Percentiles rank a stretch among this genome's conserved stretches.
Conservation (phyloP, 2,113 vertebrate species). For the Phalacrocorax brasilianus region DNA sequence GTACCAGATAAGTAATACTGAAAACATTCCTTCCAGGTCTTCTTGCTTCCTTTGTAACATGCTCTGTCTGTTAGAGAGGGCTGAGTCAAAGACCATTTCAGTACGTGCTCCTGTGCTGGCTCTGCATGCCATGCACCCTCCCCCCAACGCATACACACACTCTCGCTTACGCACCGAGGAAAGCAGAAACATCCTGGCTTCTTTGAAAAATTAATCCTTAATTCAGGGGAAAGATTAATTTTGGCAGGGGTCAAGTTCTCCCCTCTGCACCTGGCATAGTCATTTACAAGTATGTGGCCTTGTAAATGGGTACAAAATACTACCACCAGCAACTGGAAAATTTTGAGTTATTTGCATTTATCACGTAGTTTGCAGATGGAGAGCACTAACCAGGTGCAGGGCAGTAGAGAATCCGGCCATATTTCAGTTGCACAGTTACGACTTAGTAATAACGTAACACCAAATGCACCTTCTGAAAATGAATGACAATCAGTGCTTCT, state of each 20-base stretch:
- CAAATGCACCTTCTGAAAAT: neutral
- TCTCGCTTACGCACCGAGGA: fast-evolving
- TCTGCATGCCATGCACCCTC: neutral
- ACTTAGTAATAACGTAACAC: neutral
- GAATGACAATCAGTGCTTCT: neutral
- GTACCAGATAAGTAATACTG: neutral
- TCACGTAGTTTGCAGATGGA: conserved; percentile 16
- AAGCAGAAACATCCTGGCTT: neutral
- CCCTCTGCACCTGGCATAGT: conserved; percentile 23
- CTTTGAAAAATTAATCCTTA: conserved; percentile 31
- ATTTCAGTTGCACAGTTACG: neutral
- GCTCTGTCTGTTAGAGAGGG: neutral
- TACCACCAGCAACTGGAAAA: conserved; percentile 9
- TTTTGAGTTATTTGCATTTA: conserved; percentile 6
- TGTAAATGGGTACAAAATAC: conserved; percentile 1
- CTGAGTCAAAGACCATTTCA: neutral
- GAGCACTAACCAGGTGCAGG: conserved; percentile 12
- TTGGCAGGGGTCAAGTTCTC: neutral
- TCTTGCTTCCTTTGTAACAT: fast-evolving
- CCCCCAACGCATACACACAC: neutral
- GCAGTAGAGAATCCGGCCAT: neutral
- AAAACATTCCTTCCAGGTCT: neutral
- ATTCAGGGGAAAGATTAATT: neutral
- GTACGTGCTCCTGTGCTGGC: neutral
- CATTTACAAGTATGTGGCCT: conserved; percentile 11